phyloP scores from a whole-genome alignment of 1,140 invertebrate species.

The Sycophila sp. region DNA sequence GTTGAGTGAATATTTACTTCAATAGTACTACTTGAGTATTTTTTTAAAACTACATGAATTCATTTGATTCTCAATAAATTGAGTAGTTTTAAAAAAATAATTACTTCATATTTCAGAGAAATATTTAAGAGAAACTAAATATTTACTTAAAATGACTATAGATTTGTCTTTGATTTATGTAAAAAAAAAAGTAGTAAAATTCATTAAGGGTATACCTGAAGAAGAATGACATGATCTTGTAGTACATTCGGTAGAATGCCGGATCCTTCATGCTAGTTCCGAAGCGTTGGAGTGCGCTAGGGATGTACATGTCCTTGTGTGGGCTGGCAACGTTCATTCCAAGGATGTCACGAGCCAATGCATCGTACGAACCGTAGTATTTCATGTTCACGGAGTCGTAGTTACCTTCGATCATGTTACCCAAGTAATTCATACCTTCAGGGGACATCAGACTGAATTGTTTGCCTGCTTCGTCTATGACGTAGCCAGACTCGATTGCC shows the following conservation, averaged over 20 bases:
- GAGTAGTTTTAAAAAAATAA: background rate
- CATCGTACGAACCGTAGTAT: constrained; percentile 69
- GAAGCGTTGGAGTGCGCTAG: constrained; percentile 55
- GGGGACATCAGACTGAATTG: constrained; percentile 50
- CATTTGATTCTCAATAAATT: too few relatives aligned
- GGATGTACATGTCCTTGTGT: constrained; percentile 53
- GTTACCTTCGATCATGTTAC: constrained; percentile 74
- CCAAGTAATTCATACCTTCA: constrained; percentile 70
- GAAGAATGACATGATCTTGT: constrained; percentile 63
- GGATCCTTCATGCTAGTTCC: constrained; percentile 64
- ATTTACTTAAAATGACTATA: background rate
- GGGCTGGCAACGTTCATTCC: constrained; percentile 52
- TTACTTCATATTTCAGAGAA: background rate
- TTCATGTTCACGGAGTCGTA: constrained; percentile 71
- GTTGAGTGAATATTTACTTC: too few relatives aligned
- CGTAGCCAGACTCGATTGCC: constrained; percentile 72
- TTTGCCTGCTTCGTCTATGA: constrained; percentile 61
- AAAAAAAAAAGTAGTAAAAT: background rate
- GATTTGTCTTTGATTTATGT: constrained; percentile 42
- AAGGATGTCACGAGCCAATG: constrained; percentile 53
- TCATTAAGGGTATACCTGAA: constrained; percentile 54
- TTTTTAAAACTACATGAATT: too few relatives aligned
- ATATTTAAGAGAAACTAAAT: constrained; percentile 47
- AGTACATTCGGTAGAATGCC: constrained; percentile 65
- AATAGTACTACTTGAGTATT: too few relatives aligned